Percentiles rank a stretch among this genome's conserved stretches.
Evolutionary conservation across 1,140 invertebrate genomes (phyloP).

Genomic region (Platyura marginata): DNA sequence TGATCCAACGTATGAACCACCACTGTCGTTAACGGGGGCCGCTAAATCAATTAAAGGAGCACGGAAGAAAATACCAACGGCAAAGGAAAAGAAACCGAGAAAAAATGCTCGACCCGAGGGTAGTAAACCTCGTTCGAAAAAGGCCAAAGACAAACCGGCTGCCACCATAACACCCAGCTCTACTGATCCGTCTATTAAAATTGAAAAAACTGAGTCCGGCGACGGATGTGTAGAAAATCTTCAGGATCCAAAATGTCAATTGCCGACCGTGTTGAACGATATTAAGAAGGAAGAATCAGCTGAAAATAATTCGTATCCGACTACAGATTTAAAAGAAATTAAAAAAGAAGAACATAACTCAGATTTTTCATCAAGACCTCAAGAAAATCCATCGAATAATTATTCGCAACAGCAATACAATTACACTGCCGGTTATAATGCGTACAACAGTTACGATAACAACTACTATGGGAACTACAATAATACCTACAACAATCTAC

Average conservation of each 20-base stretch:
- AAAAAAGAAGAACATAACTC: background rate
- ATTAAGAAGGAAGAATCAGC: too few species aligned
- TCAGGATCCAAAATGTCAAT: too few species aligned
- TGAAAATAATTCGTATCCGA: too few species aligned
- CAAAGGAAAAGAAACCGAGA: conserved; percentile 2
- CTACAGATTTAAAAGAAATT: background rate
- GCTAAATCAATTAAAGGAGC: background rate
- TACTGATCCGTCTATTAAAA: background rate
- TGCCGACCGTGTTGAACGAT: too few species aligned
- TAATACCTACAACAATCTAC: background rate
- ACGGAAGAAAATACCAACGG: background rate
- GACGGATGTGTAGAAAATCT: too few species aligned
- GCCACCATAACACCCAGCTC: background rate
- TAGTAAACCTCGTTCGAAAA: background rate
- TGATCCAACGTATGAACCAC: conserved; percentile 7
- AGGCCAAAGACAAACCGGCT: background rate
- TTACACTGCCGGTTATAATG: background rate
- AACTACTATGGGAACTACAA: background rate
- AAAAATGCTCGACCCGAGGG: background rate
- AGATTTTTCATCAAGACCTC: too few species aligned
- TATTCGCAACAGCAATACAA: background rate
- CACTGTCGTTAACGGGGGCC: background rate
- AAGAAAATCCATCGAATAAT: background rate
- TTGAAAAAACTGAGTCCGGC: background rate
- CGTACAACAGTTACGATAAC: background rate